Conservation (phyloP, 1,140 invertebrate genomes). For the Cyclargus thomasi region DNA sequence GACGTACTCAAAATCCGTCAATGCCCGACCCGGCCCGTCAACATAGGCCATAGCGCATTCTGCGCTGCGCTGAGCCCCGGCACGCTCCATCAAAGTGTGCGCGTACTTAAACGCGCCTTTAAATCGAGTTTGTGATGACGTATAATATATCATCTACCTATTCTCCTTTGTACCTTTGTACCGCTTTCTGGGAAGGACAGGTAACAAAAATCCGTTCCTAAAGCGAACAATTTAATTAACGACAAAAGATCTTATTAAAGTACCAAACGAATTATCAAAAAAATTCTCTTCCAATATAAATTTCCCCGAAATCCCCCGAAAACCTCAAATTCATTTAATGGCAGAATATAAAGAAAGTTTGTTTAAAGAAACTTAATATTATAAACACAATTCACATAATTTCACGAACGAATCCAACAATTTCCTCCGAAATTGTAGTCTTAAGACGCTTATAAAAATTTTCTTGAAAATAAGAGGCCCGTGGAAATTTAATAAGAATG, state of each 20-base stretch:
- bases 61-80: too few relatives aligned
- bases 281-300: not conserved
- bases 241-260: not conserved
- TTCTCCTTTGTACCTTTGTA: too few relatives aligned
- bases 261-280: not conserved
- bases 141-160: not conserved
- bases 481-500: conserved; percentile 19
- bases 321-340: not conserved
- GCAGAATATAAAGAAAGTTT: not conserved
- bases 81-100: too few relatives aligned
- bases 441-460: conserved; percentile 19
- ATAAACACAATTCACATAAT: conserved; percentile 5
- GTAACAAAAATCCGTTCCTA: not conserved
- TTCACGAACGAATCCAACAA: conserved; percentile 8
- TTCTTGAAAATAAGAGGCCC: conserved; percentile 16
- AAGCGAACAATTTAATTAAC: not conserved
- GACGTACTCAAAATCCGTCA: too few relatives aligned
- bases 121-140: too few relatives aligned
- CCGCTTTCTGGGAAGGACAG: not conserved
- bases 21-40: too few relatives aligned
- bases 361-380: conserved; percentile 5
- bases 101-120: too few relatives aligned
- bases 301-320: not conserved
- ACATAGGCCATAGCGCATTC: too few relatives aligned
- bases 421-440: conserved; percentile 1